Evolutionary conservation across 2,797 vertebrate genomes (phyloP).

Genomic region (Lutjanus campechanus): DNA sequence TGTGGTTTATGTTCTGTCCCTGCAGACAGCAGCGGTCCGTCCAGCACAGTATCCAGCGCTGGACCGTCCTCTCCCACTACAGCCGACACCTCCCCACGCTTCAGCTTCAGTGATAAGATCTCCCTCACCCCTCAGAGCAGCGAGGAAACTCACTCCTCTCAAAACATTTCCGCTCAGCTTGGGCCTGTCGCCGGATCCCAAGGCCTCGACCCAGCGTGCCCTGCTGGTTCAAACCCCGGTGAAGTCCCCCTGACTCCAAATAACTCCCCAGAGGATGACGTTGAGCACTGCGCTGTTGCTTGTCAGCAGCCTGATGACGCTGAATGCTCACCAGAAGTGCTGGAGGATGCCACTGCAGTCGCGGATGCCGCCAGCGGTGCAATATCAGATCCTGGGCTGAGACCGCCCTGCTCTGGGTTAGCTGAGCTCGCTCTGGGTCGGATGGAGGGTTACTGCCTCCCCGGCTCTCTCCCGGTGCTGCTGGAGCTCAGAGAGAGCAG

Average conservation of each 20-base stretch:
- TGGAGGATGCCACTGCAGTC: not conserved
- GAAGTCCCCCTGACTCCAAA: slow-evolving; percentile 64
- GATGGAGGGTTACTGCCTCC: slow-evolving; percentile 81
- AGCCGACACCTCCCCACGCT: slow-evolving; percentile 90
- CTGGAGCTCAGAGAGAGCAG: slow-evolving; percentile 87
- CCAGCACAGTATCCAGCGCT: slow-evolving; percentile 96
- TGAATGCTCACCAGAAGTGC: slow-evolving; percentile 7
- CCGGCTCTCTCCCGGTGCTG: slow-evolving; percentile 82
- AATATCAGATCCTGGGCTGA: slow-evolving; percentile 28
- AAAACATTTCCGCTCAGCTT: slow-evolving; percentile 61
- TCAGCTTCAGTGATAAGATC: slow-evolving; percentile 93
- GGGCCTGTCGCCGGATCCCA: slow-evolving; percentile 23
- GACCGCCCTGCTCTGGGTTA: slow-evolving; percentile 63
- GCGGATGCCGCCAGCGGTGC: not conserved
- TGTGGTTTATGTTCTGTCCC: slow-evolving; percentile 38
- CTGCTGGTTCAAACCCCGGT: slow-evolving; percentile 10
- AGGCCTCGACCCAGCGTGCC: slow-evolving; percentile 44
- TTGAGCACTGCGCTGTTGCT: not conserved
- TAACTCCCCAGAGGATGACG: slow-evolving; percentile 65
- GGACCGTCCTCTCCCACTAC: slow-evolving; percentile 95
- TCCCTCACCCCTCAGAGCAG: slow-evolving; percentile 87
- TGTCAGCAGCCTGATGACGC: slow-evolving; percentile 28
- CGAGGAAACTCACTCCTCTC: slow-evolving; percentile 85
- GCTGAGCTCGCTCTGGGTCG: slow-evolving; percentile 73
- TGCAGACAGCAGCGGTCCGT: slow-evolving; percentile 98